phyloP scores from a whole-genome alignment of 2,113 vertebrate species.

The Corythornis madagascariensis region DNA sequence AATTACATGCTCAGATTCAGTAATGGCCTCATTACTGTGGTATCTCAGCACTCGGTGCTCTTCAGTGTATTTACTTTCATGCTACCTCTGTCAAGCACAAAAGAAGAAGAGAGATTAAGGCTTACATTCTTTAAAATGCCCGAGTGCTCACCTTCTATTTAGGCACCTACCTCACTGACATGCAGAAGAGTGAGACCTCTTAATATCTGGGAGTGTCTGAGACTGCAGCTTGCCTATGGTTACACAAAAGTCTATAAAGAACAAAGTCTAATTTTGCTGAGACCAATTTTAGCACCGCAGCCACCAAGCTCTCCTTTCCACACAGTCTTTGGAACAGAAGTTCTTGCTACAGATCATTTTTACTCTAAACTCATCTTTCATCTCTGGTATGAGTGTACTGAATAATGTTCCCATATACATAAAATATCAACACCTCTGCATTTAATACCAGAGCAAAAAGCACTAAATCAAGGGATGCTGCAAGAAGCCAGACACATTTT shows the following conservation, averaged over 20 bases:
- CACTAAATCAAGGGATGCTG: not conserved
- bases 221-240: not conserved
- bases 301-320: not conserved
- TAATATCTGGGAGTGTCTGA: not conserved
- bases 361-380: not conserved
- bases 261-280: not conserved
- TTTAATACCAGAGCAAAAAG: not conserved
- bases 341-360: not conserved
- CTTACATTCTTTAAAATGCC: conserved; percentile 5
- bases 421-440: not conserved
- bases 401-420: not conserved
- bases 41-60: conserved; percentile 28
- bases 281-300: not conserved
- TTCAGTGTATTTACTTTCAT: conserved; percentile 47
- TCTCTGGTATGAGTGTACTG: not conserved
- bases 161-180: not conserved
- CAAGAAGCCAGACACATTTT: conserved; percentile 6
- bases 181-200: not conserved
- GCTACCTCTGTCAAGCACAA: conserved; percentile 25
- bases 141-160: not conserved
- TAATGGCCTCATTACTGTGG: conserved; percentile 55
- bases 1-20: conserved; percentile 52
- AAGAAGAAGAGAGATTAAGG: conserved; percentile 28
- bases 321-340: not conserved
- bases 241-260: conserved; percentile 5